Conservation (phyloP, 2,113 vertebrate genomes). For the Paradisaea rubra region DNA sequence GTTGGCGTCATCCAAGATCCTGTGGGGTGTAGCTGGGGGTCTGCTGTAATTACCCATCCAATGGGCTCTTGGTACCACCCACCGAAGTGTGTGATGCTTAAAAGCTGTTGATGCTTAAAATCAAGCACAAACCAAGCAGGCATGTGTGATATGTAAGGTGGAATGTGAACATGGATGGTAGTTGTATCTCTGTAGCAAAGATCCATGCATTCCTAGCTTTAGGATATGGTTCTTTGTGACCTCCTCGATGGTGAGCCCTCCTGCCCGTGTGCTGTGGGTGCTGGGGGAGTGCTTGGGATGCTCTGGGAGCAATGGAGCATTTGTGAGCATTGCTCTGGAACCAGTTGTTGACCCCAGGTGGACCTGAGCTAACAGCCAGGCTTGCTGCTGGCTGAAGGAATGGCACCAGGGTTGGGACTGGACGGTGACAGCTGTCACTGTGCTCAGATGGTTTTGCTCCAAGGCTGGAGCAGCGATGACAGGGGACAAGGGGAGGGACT, state of each 20-base stretch:
- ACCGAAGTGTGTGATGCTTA: neutral
- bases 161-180: neutral
- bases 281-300: neutral
- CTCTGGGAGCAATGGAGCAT: fast-evolving
- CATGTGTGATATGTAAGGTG: neutral
- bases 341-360: neutral
- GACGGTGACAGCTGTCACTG: neutral
- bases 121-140: neutral
- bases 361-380: neutral
- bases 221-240: neutral
- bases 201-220: neutral
- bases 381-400: neutral
- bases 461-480: neutral
- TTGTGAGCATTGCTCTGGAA: neutral
- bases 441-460: neutral
- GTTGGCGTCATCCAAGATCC: neutral
- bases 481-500: neutral
- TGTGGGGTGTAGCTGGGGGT: neutral
- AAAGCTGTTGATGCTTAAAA: neutral
- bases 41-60: neutral
- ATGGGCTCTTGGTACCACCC: neutral
- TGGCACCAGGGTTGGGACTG: neutral
- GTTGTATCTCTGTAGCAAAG: neutral
- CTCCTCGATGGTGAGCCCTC: neutral
- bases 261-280: neutral